Evolutionary conservation across 2,888 invertebrate genomes (phyloP).

Genomic region (Theretra japonica): DNA sequence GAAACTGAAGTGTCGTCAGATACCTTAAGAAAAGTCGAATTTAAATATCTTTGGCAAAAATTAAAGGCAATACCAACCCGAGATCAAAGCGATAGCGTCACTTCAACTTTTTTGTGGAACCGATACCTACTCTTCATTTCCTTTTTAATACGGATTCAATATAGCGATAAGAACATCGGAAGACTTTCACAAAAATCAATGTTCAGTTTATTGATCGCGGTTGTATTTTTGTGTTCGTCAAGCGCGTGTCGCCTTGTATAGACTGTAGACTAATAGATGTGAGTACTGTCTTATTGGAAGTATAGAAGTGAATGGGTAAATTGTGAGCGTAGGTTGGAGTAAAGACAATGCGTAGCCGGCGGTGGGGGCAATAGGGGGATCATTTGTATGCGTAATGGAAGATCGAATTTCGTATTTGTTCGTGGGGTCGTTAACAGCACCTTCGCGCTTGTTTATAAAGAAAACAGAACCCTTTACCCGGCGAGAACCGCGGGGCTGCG

Average conservation of each 20-base stretch:
- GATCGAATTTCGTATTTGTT: constrained; percentile 85
- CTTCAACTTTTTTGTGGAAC: constrained; percentile 62
- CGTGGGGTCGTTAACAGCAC: constrained; percentile 82
- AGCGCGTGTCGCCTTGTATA: background rate
- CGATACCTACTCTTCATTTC: constrained; percentile 68
- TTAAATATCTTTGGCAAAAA: constrained; percentile 61
- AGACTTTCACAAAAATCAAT: constrained; percentile 53
- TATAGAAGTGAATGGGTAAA: constrained; percentile 51
- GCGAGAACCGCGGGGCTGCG: constrained; percentile 46
- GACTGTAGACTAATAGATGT: constrained; percentile 46
- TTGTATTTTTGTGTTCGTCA: constrained; percentile 41
- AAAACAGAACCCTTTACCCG: constrained; percentile 80
- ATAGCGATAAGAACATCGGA: constrained; percentile 60
- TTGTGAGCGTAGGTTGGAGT: constrained; percentile 62
- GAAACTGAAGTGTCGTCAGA: constrained; percentile 49
- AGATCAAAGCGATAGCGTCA: constrained; percentile 67
- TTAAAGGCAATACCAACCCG: constrained; percentile 56
- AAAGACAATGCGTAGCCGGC: constrained; percentile 71
- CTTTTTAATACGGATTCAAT: constrained; percentile 69
- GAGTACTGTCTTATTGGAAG: constrained; percentile 44
- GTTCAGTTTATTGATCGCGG: constrained; percentile 44
- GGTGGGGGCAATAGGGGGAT: constrained; percentile 62
- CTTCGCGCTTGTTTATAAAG: constrained; percentile 82
- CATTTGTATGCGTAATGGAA: constrained; percentile 83
- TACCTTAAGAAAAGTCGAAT: constrained; percentile 55